A percentile compares a stretch with the other conserved stretches of the same genome.
Evolutionary conservation across 2,888 invertebrate genomes (phyloP).

Genomic region (Synergus japonicus): DNA sequence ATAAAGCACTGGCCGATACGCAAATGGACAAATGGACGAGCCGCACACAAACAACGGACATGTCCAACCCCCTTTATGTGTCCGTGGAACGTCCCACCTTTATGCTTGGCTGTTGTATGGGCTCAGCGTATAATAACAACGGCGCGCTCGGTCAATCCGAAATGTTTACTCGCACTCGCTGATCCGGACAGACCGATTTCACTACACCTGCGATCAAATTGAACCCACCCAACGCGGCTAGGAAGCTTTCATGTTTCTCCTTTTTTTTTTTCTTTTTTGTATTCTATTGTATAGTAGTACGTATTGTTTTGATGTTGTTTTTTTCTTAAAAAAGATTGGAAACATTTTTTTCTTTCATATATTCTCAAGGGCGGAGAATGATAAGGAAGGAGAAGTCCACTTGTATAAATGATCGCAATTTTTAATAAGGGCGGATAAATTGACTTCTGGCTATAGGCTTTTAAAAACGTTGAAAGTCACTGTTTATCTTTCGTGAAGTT

Average conservation of each 20-base stretch:
- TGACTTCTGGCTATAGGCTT: no score
- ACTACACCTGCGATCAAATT: constrained; percentile 49
- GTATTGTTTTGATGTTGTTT: no score
- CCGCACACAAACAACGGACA: constrained; percentile 47
- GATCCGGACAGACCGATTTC: constrained; percentile 51
- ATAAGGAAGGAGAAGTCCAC: no score
- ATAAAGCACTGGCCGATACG: constrained; percentile 74
- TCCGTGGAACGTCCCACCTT: constrained; percentile 41
- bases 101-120: constrained; percentile 33
- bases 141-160: constrained; percentile 61
- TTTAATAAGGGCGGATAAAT: no score
- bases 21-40: constrained; percentile 74
- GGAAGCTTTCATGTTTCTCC: neutral
- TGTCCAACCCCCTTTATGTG: constrained; percentile 55
- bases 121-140: constrained; percentile 64
- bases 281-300: no score
- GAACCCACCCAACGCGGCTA: constrained; percentile 4
- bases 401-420: no score
- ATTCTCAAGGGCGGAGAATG: no score
- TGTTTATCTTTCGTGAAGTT: no score
- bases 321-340: no score
- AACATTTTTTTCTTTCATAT: no score
- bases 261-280: neutral
- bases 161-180: constrained; percentile 47
- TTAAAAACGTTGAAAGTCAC: no score